Evolutionary conservation across 2,888 invertebrate species (phyloP).

Genomic region (Cordilura impudica): DNA sequence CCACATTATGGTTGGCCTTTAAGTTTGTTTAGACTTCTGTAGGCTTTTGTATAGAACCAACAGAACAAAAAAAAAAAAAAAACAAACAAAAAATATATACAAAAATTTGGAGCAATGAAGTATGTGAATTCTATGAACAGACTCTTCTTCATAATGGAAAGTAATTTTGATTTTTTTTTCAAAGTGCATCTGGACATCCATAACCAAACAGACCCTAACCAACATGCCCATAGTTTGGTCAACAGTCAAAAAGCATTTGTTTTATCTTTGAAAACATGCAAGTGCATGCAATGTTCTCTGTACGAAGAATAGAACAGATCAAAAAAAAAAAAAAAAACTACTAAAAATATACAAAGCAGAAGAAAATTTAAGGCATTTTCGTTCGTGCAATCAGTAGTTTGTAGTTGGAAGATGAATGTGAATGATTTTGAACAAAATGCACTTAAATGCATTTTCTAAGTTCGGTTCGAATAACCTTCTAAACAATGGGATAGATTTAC

Average conservation of each 20-base stretch:
- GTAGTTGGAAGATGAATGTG: constrained; percentile 25
- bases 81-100: neutral
- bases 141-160: constrained; percentile 6
- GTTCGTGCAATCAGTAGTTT: no score
- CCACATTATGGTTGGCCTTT: constrained; percentile 66
- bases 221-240: constrained; percentile 10
- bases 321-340: neutral
- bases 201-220: neutral
- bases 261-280: constrained; percentile 48
- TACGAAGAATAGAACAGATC: constrained; percentile 9
- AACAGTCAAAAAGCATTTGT: constrained; percentile 54
- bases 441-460: constrained; percentile 48
- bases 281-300: constrained; percentile 37
- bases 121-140: constrained; percentile 37
- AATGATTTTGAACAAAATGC: constrained; percentile 37
- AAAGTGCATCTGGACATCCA: constrained; percentile 18
- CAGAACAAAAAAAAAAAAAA: neutral
- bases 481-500: neutral
- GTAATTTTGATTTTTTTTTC: constrained; percentile 7
- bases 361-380: constrained; percentile 21
- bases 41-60: constrained; percentile 11
- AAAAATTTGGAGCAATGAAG: constrained; percentile 27
- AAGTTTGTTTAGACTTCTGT: constrained; percentile 63
- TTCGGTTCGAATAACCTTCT: neutral
- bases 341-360: neutral